phyloP scores from a whole-genome alignment of 2,797 vertebrate species.

The Numenius phaeopus region DNA sequence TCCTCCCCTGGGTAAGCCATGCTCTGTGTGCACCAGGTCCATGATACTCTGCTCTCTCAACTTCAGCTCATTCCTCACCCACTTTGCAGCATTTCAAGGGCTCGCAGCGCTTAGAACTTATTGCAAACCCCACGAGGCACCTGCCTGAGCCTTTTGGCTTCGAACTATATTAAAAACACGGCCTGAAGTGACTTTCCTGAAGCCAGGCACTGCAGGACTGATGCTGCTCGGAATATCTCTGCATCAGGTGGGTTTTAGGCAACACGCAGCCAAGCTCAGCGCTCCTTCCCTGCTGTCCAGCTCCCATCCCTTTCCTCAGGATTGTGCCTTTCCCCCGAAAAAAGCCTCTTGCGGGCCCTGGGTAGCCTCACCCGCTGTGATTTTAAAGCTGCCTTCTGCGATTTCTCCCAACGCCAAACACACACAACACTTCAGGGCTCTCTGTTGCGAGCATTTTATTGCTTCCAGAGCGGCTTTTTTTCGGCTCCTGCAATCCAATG shows the following conservation, averaged over 20 bases:
- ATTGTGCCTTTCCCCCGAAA: neutral
- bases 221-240: neutral
- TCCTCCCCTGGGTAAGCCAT: neutral
- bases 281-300: neutral
- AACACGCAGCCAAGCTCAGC: rapidly evolving
- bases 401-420: neutral
- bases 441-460: neutral
- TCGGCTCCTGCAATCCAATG: constrained; percentile 23
- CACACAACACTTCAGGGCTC: neutral
- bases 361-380: neutral
- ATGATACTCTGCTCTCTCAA: neutral
- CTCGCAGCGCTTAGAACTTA: neutral
- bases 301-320: neutral
- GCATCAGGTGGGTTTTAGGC: rapidly evolving
- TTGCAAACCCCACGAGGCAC: constrained; percentile 5
- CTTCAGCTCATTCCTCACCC: neutral
- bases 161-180: neutral
- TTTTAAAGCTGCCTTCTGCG: constrained; percentile 10
- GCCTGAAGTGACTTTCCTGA: constrained; percentile 11
- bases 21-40: neutral
- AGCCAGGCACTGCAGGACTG: neutral
- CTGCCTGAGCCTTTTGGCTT: constrained; percentile 25
- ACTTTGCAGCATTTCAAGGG: neutral
- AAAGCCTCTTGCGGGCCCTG: neutral
- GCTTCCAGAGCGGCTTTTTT: constrained; percentile 10